These are phyloP conservation scores for Lophochroa leadbeateri DNA, from an alignment of 2,113 vertebrate species.

Conservation along the genomic window DNA sequence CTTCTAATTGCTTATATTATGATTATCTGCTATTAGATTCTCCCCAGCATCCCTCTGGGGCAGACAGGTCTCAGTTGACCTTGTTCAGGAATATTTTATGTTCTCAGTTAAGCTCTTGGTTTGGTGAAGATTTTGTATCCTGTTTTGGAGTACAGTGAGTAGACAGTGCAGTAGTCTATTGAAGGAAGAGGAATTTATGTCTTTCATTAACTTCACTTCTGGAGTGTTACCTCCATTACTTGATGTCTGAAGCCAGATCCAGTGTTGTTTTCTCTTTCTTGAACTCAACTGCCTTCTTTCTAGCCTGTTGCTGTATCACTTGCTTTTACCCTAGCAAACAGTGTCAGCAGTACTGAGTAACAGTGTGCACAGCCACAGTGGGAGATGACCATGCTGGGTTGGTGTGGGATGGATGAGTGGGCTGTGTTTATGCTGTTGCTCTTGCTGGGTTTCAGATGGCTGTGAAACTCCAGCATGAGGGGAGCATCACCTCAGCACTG, in stretches of 20 bases:
- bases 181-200: neutral
- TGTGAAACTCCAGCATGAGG: neutral
- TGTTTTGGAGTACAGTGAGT: neutral
- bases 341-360: neutral
- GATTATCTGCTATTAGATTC: neutral
- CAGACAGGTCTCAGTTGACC: neutral
- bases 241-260: neutral
- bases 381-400: neutral
- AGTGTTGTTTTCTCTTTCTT: neutral
- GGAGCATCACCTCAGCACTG: neutral
- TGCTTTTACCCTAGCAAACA: neutral
- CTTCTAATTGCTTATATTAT: neutral
- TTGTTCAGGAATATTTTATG: neutral
- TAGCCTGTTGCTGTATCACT: neutral
- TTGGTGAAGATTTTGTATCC: neutral
- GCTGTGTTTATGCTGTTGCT: neutral
- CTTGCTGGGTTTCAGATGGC: neutral
- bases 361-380: fast-evolving
- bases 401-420: neutral
- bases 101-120: neutral
- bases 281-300: neutral
- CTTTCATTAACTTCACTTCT: neutral
- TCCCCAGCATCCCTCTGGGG: neutral
- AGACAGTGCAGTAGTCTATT: neutral
- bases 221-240: neutral